Evolutionary conservation across 2,113 vertebrate species (phyloP), one percentile per base, ranked within the genome.

Genomic region (Hippocampus guttulatus): DNA sequence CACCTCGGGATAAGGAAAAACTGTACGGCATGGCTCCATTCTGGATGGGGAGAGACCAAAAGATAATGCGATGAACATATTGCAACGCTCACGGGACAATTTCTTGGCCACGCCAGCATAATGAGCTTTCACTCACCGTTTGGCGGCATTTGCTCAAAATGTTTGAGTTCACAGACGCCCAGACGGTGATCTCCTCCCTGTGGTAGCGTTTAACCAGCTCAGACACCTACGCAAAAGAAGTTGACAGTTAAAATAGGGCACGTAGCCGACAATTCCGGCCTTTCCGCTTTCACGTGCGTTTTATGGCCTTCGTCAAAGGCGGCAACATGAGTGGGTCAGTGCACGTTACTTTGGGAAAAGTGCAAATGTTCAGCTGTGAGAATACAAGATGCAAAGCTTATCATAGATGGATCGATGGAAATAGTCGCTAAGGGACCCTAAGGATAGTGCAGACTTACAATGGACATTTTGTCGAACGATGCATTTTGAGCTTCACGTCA

Each of bases 11-110:
- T n/a, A 78, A 0, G 0, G 90, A 89, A 89, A 96, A 95, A 78
- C 92, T 89, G 72, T 80, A 84, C 0, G 94, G 94, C 94, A 96
- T 95, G 25, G 85, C 86, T 1, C 85, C 67, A 73, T 95, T 95
- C 94, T 96, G 30, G 16, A 2, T 25, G n/a, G 43, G 63, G 43
- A 76, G 21, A 70, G 8, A 73, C 20, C 70, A 0, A 60, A 11
- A 62, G 52, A 64, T n/a, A 51, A 4, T 27, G 12, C 49, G 25
- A 18, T 40, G 25, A 1, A 40, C 23, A 51, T 15, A 38, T 69
- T 41, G 60, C 55, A 6, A 68, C 60, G 11, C 58, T 60, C 57
- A 30, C 25, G 15, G 23, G 6, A 30, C 33, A 23, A 9, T 55
- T 55, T 55, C 4, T 55, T 51, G 6, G 49, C 18, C 20, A 51